Conservation (phyloP, 2,888 invertebrate genomes). For the Noctua fimbriata region DNA sequence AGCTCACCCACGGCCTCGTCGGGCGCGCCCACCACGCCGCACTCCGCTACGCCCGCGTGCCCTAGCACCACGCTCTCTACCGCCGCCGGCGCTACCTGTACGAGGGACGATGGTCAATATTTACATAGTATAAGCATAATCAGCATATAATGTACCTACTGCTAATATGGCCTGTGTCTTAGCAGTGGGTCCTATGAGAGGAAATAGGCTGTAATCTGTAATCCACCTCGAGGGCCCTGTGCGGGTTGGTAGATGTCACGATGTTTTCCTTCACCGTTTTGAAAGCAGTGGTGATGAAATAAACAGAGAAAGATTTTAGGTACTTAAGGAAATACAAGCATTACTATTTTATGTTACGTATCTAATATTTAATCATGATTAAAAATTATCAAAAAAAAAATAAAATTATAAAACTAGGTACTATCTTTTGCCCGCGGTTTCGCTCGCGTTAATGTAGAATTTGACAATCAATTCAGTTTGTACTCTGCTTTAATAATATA, state of each 20-base stretch:
- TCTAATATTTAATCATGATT: neutral
- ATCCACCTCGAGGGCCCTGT: neutral
- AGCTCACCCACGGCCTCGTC: constrained; percentile 93
- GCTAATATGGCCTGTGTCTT: neutral
- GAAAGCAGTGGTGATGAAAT: neutral
- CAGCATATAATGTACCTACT: neutral
- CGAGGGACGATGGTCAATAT: neutral
- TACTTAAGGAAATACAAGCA: neutral
- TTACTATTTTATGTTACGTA: neutral
- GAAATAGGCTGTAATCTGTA: neutral
- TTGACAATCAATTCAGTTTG: too few relatives aligned
- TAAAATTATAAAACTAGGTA: neutral
- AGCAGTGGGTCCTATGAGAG: too few relatives aligned
- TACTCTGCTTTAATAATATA: too few relatives aligned
- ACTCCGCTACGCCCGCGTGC: constrained; percentile 93
- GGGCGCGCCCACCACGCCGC: constrained; percentile 94
- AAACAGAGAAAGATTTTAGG: neutral
- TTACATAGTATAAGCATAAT: neutral
- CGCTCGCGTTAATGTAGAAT: too few relatives aligned
- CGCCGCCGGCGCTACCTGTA: constrained; percentile 94
- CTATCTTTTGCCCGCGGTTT: too few relatives aligned
- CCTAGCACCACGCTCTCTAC: constrained; percentile 94
- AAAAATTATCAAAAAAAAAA: neutral
- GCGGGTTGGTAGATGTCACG: neutral
- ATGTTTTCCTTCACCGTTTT: neutral